phyloP scores from a whole-genome alignment of 2,797 vertebrate genomes.

The Dipus sagitta region DNA sequence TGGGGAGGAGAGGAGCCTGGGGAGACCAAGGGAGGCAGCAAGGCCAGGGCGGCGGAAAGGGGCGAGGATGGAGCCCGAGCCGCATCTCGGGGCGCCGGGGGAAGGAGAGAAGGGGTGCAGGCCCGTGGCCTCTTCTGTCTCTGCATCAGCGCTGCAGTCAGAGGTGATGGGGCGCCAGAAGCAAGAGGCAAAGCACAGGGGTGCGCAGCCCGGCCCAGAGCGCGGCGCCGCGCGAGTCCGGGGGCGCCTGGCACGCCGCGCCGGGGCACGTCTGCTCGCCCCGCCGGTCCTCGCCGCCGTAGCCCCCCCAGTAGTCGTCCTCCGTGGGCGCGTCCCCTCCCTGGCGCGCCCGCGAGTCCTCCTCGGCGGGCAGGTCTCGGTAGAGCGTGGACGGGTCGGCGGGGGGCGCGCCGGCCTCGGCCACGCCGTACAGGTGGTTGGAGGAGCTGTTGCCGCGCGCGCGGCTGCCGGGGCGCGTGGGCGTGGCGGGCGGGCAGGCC shows the following conservation, averaged over 20 bases:
- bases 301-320: conserved; percentile 94
- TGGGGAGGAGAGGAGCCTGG: not conserved
- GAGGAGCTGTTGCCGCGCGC: conserved; percentile 84
- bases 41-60: not conserved
- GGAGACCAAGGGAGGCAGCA: not conserved
- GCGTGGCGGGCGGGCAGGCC: conserved; percentile 92
- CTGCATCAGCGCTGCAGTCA: conserved; percentile 78
- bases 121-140: conserved; percentile 19
- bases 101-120: not conserved
- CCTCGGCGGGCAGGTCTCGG: conserved; percentile 86
- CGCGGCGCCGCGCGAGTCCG: conserved; percentile 77
- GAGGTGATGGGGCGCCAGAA: conserved; percentile 79
- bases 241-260: conserved; percentile 77
- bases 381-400: conserved; percentile 91
- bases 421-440: conserved; percentile 92
- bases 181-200: conserved; percentile 76
- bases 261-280: conserved; percentile 83
- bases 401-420: conserved; percentile 91
- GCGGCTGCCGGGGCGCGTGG: conserved; percentile 89
- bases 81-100: not conserved
- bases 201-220: conserved; percentile 56
- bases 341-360: conserved; percentile 81
- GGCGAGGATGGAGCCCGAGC: not conserved
- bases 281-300: conserved; percentile 91
- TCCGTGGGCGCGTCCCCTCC: conserved; percentile 85